A percentile compares a stretch with the other conserved stretches of the same genome.
phyloP scores from a whole-genome alignment of 2,797 vertebrate species.

The Erpetoichthys calabaricus region DNA sequence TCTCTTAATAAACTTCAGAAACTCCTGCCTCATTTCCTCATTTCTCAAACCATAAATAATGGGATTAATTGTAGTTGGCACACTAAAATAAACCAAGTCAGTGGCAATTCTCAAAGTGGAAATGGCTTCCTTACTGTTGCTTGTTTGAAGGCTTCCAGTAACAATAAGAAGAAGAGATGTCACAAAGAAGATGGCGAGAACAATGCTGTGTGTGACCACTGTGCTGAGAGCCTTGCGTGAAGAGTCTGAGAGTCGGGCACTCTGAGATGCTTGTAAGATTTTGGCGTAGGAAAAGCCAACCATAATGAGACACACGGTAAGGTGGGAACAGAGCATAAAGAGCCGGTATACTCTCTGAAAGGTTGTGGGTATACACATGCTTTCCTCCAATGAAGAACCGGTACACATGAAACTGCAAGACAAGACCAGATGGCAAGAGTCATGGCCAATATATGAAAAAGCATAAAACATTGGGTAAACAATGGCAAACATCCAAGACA shows the following conservation, averaged over 20 bases:
- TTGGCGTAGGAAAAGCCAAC: conserved; percentile 5
- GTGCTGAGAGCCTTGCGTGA: conserved; percentile 2
- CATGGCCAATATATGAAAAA: conserved; percentile 5
- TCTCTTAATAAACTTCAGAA: conserved; percentile 5
- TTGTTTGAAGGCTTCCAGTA: conserved; percentile 6
- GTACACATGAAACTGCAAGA: conserved; percentile 1
- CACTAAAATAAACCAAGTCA: conserved; percentile 7
- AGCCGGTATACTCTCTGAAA: background rate
- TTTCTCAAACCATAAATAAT: conserved; percentile 8
- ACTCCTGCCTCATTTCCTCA: background rate
- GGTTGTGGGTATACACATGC: background rate
- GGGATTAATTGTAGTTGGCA: background rate
- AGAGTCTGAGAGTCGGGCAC: background rate
- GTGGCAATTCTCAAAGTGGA: background rate
- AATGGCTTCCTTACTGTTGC: background rate
- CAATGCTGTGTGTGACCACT: background rate
- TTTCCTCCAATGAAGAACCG: conserved; percentile 1
- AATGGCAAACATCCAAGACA: conserved; percentile 9
- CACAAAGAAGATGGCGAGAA: background rate
- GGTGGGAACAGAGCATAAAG: conserved; percentile 3
- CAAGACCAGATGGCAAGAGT: background rate
- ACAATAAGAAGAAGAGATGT: background rate
- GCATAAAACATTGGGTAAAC: background rate
- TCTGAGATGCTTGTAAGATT: background rate
- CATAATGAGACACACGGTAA: background rate